Conservation (phyloP, 2,888 invertebrate genomes). For the Acrobeloides nanus region DNA sequence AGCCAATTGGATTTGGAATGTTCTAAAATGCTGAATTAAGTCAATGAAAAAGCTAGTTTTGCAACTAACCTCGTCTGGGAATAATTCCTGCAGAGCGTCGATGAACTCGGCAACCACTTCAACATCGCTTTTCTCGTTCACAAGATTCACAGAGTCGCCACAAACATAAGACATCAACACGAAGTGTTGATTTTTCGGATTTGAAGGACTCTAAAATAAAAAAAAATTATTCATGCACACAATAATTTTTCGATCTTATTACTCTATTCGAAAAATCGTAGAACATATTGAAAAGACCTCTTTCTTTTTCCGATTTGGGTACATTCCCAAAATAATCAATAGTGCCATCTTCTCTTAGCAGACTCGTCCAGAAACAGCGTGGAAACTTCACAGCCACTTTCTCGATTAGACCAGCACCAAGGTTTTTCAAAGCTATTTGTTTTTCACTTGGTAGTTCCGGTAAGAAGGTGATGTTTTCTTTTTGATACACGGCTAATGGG, state of each 20-base stretch:
- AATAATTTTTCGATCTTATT: slow-evolving; percentile 14
- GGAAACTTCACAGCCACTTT: slow-evolving; percentile 57
- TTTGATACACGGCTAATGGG: slow-evolving; percentile 56
- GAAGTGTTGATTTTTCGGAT: slow-evolving; percentile 23
- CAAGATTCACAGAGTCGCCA: slow-evolving; percentile 54
- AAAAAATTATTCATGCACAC: background rate
- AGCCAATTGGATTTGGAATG: slow-evolving; percentile 54
- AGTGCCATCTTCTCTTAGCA: slow-evolving; percentile 43
- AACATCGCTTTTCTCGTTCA: slow-evolving; percentile 53
- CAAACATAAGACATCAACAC: slow-evolving; percentile 57
- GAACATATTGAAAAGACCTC: slow-evolving; percentile 57
- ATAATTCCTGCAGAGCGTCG: slow-evolving; percentile 53
- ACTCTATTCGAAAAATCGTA: slow-evolving; percentile 56
- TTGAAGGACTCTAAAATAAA: slow-evolving; percentile 3
- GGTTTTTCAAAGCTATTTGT: slow-evolving; percentile 50
- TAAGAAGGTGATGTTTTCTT: slow-evolving; percentile 52
- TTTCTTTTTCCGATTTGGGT: slow-evolving; percentile 39
- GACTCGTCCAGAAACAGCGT: slow-evolving; percentile 55
- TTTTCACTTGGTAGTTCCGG: slow-evolving; percentile 56
- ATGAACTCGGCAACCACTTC: slow-evolving; percentile 55
- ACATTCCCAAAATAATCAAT: slow-evolving; percentile 56
- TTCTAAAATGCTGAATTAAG: slow-evolving; percentile 37
- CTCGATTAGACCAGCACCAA: slow-evolving; percentile 58
- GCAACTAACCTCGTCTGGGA: slow-evolving; percentile 55
- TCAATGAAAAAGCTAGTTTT: slow-evolving; percentile 1